Evolutionary conservation across 2,888 invertebrate species (phyloP), one percentile per base, ranked within the genome.

Genomic region (Cephalotes varians): DNA sequence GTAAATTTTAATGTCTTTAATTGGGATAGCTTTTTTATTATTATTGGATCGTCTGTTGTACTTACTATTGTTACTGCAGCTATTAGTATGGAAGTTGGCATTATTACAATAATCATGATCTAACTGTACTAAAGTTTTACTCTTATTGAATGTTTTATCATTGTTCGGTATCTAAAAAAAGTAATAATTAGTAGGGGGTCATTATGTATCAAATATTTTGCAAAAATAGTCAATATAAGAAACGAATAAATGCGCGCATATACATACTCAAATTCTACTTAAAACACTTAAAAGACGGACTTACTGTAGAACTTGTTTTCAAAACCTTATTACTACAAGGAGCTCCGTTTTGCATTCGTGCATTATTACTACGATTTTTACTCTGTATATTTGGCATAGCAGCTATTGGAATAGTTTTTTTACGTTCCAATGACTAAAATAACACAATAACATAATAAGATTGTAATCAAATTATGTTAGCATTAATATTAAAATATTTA

Each of bases 71-170:
- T 82, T 89, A 21, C 90, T 89, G 1, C 86, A 89, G 74, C 80
- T 90, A 9, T 81, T 90, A 40, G 88, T 83, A 6, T 71, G 73
- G 25, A 90, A 90, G 64, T 83, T 88, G n/a, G 86, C 79, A 74
- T 90, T 92, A 76, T 91, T 93, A 88, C 96, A 96, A 89, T 96
- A 96, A 93, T 96, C 96, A 90, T 96, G 96, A 92, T 96, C 96
- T 83, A 95, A 91, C 54, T 95, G 95, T 10, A 96, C 92, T 15
- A 92, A 93, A 90, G 90, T 92, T 67, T 95, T 90, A 76, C 74
- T 82, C 34, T 85, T 85, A n/a, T n/a, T n/a, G n/a, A n/a, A n/a
- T n/a, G n/a, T n/a, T n/a, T n/a, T n/a, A 67, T 21, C 72, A 71
- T 82, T 81, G 47, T 87, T 84, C 25, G 82, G 60, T 21, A 88